A percentile compares a stretch with the other conserved stretches of the same genome.
Conservation (phyloP, 2,113 vertebrate species). For the Neopipo cinnamomea region DNA sequence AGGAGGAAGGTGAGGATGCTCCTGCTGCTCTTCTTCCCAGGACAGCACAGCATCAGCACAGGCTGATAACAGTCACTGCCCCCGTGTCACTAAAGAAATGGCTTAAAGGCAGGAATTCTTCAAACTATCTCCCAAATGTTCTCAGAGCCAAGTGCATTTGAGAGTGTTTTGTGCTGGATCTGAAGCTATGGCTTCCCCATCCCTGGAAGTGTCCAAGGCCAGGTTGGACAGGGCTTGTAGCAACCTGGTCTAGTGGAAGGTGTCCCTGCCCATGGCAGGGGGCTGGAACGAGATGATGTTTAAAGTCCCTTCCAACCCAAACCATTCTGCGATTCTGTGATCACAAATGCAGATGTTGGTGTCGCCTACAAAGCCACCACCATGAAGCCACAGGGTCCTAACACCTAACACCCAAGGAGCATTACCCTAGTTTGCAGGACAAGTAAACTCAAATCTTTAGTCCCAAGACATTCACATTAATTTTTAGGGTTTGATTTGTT, state of each 20-base stretch:
- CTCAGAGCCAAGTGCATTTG: not conserved
- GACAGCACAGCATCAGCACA: fast-evolving
- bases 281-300: not conserved
- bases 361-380: not conserved
- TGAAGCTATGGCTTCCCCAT: not conserved
- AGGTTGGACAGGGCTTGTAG: fast-evolving
- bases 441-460: not conserved
- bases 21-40: not conserved
- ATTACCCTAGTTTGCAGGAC: not conserved
- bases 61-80: not conserved
- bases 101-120: not conserved
- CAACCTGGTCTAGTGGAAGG: not conserved
- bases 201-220: not conserved
- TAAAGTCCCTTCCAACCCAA: not conserved
- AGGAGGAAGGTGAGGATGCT: not conserved
- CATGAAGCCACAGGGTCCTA: not conserved
- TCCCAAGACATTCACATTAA: not conserved
- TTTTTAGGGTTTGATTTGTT: not conserved
- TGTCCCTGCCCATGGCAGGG: not conserved
- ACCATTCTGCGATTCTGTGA: not conserved
- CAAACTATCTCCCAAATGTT: not conserved
- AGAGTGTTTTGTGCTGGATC: not conserved
- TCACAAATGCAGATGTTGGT: not conserved
- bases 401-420: not conserved
- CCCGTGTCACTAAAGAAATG: fast-evolving